These are phyloP conservation scores for Neostethus bicornis DNA, from an alignment of 2,797 vertebrate genomes.

Conservation along the genomic window DNA sequence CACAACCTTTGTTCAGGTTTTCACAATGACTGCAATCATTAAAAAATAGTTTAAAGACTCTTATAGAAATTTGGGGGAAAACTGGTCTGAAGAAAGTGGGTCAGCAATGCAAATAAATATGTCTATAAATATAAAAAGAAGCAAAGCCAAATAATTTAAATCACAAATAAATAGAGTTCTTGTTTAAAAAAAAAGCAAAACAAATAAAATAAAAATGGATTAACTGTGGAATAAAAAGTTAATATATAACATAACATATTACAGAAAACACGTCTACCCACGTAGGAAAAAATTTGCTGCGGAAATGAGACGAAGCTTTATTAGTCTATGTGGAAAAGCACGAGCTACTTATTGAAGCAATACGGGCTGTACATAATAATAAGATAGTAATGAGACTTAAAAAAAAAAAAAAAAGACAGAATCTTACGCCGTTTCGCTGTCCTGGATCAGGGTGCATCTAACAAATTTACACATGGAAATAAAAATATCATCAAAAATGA, in stretches of 20 bases:
- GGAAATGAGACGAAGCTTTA: conserved; percentile 1
- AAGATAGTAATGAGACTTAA: too few relatives aligned
- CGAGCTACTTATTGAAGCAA: conserved; percentile 13
- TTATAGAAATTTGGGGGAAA: too few relatives aligned
- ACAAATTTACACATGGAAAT: conserved; percentile 80
- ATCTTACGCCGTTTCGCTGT: conserved; percentile 86
- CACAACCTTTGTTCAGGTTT: too few relatives aligned
- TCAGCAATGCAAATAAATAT: too few relatives aligned
- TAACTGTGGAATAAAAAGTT: background rate
- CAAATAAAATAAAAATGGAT: too few relatives aligned
- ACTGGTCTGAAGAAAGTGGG: conserved; percentile 1
- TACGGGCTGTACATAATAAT: conserved; percentile 7
- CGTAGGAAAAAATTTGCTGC: background rate
- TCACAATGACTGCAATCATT: too few relatives aligned
- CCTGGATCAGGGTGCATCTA: conserved; percentile 85
- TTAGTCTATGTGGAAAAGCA: conserved; percentile 4
- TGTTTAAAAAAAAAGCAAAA: too few relatives aligned
- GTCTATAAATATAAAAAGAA: conserved; percentile 9
- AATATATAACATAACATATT: too few relatives aligned
- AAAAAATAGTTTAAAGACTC: too few relatives aligned
- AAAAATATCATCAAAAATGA: conserved; percentile 83
- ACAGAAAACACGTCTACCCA: background rate
- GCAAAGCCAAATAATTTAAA: background rate
- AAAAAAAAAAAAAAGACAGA: conserved; percentile 71
- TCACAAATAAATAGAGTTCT: too few relatives aligned